phyloP scores from a whole-genome alignment of 2,797 vertebrate genomes.

The Enteromius thamalakanensis region DNA sequence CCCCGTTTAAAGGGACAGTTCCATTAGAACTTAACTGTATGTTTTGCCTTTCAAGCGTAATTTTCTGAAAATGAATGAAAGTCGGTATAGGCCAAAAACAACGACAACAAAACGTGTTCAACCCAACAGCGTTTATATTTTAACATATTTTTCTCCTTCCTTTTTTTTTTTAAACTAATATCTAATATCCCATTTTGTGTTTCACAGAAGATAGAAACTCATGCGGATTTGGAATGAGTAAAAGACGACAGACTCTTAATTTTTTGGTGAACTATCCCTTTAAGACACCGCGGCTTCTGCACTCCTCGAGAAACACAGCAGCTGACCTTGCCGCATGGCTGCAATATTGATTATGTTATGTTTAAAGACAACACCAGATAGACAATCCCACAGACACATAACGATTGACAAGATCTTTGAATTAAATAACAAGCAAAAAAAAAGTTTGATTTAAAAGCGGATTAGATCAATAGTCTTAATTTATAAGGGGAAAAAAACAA shows the following conservation, averaged over 20 bases:
- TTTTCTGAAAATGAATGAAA: not conserved
- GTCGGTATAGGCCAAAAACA: not conserved
- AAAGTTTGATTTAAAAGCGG: no score
- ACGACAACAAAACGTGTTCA: not conserved
- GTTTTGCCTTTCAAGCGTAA: no score
- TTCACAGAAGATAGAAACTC: not conserved
- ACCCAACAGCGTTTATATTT: not conserved
- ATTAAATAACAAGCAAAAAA: not conserved
- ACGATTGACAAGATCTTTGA: not conserved
- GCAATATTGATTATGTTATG: not conserved
- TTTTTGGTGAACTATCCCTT: not conserved
- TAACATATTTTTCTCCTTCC: not conserved
- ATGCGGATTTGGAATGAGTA: not conserved
- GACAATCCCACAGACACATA: not conserved
- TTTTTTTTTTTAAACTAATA: not conserved
- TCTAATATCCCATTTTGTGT: no score
- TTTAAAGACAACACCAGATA: not conserved
- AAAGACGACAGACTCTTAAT: not conserved
- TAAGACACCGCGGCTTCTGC: not conserved
- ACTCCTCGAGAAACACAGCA: not conserved
- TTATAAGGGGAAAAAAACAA: not conserved
- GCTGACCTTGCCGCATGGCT: not conserved
- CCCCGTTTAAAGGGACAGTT: constrained; percentile 25
- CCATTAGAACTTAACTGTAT: not conserved
- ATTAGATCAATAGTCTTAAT: not conserved